A percentile compares a stretch with the other conserved stretches of the same genome.
Evolutionary conservation across 2,888 invertebrate species (phyloP).

Genomic region (Steinernema hermaphroditum): DNA sequence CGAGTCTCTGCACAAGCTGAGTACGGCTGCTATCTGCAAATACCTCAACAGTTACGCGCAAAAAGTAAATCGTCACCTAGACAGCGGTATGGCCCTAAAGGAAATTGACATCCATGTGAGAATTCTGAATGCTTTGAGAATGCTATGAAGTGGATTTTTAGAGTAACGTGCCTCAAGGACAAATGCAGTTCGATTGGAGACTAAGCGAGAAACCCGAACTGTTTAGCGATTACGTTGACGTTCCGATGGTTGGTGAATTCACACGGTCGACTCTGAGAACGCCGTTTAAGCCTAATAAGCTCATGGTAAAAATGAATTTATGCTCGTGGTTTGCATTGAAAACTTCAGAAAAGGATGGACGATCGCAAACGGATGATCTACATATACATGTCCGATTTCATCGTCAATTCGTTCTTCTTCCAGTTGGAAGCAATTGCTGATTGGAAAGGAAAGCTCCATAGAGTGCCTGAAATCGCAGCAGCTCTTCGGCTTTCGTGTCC

Average conservation of each 20-base stretch:
- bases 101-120: background rate
- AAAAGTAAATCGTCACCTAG: background rate
- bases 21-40: conserved; percentile 7
- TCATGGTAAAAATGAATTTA: too few relatives aligned
- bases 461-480: background rate
- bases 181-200: conserved; percentile 16
- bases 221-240: background rate
- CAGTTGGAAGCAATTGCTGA: conserved; percentile 9
- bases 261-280: background rate
- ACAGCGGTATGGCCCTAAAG: background rate
- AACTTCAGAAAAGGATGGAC: background rate
- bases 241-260: conserved; percentile 13
- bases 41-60: background rate
- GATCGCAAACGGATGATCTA: conserved; percentile 27
- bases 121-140: too few relatives aligned
- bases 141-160: background rate
- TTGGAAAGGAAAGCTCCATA: conserved; percentile 14
- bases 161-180: conserved; percentile 15
- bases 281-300: background rate
- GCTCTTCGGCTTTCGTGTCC: background rate
- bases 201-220: background rate
- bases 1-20: background rate
- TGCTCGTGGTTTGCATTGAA: too few relatives aligned
- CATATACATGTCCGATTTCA: conserved; percentile 33
- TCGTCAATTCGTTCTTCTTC: conserved; percentile 30